Percentiles rank a stretch among this genome's conserved stretches.
Conservation (phyloP, 2,113 vertebrate genomes). For the Laticauda laticaudata region DNA sequence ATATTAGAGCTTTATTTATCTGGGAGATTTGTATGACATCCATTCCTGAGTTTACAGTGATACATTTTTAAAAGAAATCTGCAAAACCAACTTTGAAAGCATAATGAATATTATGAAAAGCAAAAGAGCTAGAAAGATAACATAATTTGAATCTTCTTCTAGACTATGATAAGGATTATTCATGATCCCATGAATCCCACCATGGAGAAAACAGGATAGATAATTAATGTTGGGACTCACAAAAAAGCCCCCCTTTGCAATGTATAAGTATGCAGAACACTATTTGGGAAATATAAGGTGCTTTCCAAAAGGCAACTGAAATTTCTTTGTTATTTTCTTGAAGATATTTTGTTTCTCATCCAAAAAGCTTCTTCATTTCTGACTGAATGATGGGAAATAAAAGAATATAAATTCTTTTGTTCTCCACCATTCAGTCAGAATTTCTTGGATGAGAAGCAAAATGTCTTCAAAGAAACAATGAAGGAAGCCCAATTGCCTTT, state of each 20-base stretch:
- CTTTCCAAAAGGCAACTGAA: neutral
- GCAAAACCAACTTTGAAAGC: neutral
- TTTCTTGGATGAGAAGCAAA: neutral
- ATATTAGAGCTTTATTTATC: neutral
- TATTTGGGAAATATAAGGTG: neutral
- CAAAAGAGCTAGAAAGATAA: neutral
- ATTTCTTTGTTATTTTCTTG: neutral
- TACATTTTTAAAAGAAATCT: neutral
- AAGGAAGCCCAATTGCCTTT: neutral
- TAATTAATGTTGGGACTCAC: neutral
- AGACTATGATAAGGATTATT: neutral
- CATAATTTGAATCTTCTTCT: neutral
- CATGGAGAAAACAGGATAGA: neutral
- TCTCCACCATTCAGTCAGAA: neutral
- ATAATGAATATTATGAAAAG: neutral
- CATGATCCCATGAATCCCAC: neutral
- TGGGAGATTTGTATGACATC: neutral
- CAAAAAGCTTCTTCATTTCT: neutral
- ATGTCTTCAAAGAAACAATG: neutral
- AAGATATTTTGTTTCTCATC: neutral
- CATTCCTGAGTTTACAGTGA: neutral
- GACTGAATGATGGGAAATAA: neutral
- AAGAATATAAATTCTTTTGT: neutral
- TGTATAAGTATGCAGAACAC: neutral
- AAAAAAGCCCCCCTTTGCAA: neutral